phyloP scores from a whole-genome alignment of 2,113 vertebrate genomes.

The Phalacrocorax pelagicus region DNA sequence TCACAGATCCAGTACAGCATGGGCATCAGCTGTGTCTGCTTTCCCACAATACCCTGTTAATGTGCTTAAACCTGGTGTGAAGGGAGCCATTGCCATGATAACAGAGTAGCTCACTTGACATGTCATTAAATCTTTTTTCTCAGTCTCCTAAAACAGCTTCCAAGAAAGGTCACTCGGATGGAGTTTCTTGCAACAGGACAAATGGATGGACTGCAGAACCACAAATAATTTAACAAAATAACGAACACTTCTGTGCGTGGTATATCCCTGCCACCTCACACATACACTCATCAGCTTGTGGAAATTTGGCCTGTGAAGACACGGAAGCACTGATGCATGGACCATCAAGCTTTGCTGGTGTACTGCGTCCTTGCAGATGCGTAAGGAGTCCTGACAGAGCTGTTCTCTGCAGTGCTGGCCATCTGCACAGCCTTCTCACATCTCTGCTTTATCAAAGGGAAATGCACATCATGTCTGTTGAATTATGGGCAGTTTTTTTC shows the following conservation, averaged over 20 bases:
- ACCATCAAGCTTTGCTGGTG: background rate
- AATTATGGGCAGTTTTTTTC: background rate
- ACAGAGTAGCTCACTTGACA: background rate
- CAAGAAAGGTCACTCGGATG: background rate
- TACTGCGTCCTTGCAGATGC: background rate
- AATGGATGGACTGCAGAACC: background rate
- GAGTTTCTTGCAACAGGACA: background rate
- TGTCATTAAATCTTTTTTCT: background rate
- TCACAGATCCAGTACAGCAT: background rate
- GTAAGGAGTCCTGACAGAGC: background rate
- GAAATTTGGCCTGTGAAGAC: background rate
- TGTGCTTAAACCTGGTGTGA: background rate
- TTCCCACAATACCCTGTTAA: background rate
- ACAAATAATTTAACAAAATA: background rate
- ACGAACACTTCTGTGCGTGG: background rate
- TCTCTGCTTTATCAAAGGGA: background rate
- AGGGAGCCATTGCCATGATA: background rate
- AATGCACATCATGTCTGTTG: background rate
- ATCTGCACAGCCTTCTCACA: constrained; percentile 18
- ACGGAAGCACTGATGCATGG: background rate
- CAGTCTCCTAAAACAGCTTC: background rate
- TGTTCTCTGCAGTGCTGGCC: background rate
- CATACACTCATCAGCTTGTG: background rate
- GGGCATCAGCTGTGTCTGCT: constrained; percentile 21
- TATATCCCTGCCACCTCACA: background rate